phyloP scores from a whole-genome alignment of 2,888 invertebrate species.

The Microchrysa polita region DNA sequence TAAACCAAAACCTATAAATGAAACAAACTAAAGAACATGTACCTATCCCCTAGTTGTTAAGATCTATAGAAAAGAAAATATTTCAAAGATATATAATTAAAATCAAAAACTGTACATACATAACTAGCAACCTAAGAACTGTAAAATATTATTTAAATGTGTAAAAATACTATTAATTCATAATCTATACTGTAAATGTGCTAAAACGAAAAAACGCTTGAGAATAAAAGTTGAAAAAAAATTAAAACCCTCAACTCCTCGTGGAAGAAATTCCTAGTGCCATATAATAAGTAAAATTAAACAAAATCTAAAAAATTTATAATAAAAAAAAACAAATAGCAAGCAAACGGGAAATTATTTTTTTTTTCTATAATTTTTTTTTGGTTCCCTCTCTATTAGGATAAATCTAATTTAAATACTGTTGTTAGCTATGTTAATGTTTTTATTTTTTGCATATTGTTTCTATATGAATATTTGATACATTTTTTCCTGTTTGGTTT shows the following conservation, averaged over 20 bases:
- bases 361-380: too few relatives aligned
- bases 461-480: too few relatives aligned
- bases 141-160: conserved; percentile 2
- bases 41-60: neutral
- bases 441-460: too few relatives aligned
- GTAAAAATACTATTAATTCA: neutral
- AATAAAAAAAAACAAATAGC: too few relatives aligned
- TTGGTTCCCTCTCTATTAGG: too few relatives aligned
- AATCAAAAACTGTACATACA: neutral
- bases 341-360: too few relatives aligned
- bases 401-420: too few relatives aligned
- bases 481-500: too few relatives aligned
- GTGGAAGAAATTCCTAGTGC: neutral
- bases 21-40: conserved; percentile 9
- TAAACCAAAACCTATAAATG: conserved; percentile 4
- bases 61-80: neutral
- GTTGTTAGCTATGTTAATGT: too few relatives aligned
- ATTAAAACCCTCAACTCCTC: neutral
- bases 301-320: neutral
- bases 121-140: neutral
- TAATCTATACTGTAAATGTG: conserved; percentile 4
- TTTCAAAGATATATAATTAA: neutral
- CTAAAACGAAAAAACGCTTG: neutral
- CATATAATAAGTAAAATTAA: neutral
- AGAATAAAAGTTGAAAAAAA: neutral